Evolutionary conservation across 1,140 invertebrate genomes (phyloP), one percentile per base, ranked within the genome.

Genomic region (Bombus affinis): DNA sequence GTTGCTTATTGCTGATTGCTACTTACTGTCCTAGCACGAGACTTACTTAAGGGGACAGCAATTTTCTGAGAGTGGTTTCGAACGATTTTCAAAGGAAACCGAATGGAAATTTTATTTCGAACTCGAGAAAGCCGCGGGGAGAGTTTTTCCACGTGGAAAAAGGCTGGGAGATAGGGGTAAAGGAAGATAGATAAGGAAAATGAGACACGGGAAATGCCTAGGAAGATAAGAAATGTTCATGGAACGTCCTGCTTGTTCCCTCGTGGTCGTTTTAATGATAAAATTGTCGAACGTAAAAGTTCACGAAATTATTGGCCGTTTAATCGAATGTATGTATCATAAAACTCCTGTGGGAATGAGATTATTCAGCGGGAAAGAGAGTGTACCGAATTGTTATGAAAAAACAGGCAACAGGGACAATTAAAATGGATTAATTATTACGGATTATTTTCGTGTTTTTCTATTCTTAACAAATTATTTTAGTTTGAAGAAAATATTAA

Each of bases 31-130:
- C 22, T 57, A 28, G 25, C 13, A 25, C 13, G 57, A 66, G 22
- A 66, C 32, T 83, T 81, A 44, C 70, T 74, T 74, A 81, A 81
- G 13, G 42, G 10, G 25, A 12, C 37, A 39, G 72, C 72, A 76
- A 83, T 83, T 66, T 83, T 65, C 42, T 22, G 10, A 37, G 44
- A 44, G 32, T 65, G 42, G 25, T 37, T 66, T 32, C 25, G n/a
- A 66, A 28, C n/a, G 73, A 78, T 83, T 83, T 78, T 83, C 74
- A 70, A 83, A 83, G 37, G 9, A 65, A 44, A 59, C 37, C 22
- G 32, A 37, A 82, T 74, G 70, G 57, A 82, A 62, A 74, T 74
- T 81, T 82, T 65, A 62, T 62, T 74, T 44, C 53, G 2, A n/a
- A 35, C 53, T 25, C 22, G 39, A n/a, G 18, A 13, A 74, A 28